Conservation (phyloP, 2,797 vertebrate genomes). For the Cryptoprocta ferox region DNA sequence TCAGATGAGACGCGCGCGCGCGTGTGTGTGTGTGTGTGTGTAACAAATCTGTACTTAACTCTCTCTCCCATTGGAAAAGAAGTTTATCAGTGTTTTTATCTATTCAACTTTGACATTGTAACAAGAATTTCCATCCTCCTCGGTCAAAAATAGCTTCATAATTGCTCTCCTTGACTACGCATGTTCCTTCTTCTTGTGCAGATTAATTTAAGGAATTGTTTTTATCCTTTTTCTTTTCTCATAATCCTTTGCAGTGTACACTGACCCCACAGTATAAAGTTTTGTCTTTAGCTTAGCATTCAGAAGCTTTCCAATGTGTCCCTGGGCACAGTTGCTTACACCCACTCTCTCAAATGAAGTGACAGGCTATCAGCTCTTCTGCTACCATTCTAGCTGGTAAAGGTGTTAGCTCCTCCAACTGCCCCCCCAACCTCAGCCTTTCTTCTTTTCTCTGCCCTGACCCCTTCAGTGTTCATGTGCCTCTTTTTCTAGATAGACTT, state of each 20-base stretch:
- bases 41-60: not conserved
- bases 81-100: not conserved
- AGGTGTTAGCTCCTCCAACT: fast-evolving
- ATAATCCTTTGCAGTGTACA: not conserved
- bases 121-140: not conserved
- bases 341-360: not conserved
- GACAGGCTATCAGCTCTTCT: not conserved
- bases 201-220: not conserved
- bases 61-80: not conserved
- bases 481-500: not conserved
- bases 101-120: not conserved
- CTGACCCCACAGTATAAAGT: not conserved
- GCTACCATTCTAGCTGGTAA: fast-evolving
- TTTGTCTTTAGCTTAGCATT: not conserved
- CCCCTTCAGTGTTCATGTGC: not conserved
- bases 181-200: not conserved
- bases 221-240: not conserved
- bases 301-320: not conserved
- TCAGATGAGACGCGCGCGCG: not conserved
- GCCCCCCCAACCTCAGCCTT: too few relatives aligned
- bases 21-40: too few relatives aligned
- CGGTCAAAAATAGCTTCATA: not conserved
- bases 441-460: not conserved
- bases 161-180: not conserved
- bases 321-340: fast-evolving